These are phyloP conservation scores for Dugesia japonica DNA, from an alignment of 2,888 invertebrate species.

Conservation along the genomic window DNA sequence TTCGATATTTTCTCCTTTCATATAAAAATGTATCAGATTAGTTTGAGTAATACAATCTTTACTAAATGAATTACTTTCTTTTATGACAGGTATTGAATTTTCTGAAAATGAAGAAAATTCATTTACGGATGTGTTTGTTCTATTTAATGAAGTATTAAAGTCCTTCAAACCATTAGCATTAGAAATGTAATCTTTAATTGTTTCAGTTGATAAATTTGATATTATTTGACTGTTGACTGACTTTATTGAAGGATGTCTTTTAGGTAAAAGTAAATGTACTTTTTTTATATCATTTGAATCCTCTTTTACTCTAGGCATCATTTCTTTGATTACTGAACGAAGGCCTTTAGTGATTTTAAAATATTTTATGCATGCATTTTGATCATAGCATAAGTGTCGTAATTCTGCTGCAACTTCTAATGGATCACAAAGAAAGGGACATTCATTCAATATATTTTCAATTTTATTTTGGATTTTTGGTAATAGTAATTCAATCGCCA, in stretches of 20 bases:
- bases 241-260: background rate
- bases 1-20: background rate
- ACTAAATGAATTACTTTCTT: background rate
- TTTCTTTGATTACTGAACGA: background rate
- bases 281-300: background rate
- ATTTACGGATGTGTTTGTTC: too few species aligned
- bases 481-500: background rate
- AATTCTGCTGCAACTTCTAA: slow-evolving; percentile 1
- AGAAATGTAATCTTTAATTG: background rate
- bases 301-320: background rate
- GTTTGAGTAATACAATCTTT: background rate
- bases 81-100: background rate
- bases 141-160: background rate
- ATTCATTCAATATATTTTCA: background rate
- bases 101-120: background rate
- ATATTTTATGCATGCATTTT: background rate
- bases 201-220: background rate
- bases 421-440: slow-evolving; percentile 5
- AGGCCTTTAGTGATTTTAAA: background rate
- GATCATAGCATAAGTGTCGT: background rate
- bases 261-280: background rate
- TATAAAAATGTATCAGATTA: background rate
- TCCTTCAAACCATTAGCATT: background rate
- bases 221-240: background rate
- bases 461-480: slow-evolving; percentile 5